phyloP scores from a whole-genome alignment of 2,888 invertebrate genomes.

The Ichneumoninae sp. region DNA sequence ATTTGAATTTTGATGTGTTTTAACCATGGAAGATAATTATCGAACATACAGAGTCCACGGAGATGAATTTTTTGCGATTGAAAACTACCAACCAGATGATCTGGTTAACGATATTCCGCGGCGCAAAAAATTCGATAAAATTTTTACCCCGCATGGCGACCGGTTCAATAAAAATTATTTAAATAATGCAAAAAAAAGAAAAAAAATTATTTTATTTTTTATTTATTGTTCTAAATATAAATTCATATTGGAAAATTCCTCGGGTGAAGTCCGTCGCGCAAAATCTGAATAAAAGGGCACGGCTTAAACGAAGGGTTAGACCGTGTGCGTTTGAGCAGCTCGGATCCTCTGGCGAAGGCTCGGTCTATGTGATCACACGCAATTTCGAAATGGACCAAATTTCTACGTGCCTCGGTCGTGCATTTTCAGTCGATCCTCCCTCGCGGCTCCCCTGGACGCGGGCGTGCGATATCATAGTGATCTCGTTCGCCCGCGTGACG shows the following conservation, averaged over 20 bases:
- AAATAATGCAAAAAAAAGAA: not conserved
- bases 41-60: not conserved
- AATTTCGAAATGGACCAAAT: constrained; percentile 57
- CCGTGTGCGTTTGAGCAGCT: not conserved
- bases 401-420: constrained; percentile 27
- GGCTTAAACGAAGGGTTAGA: not conserved
- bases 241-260: constrained; percentile 11
- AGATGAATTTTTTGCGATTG: not conserved
- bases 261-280: not conserved
- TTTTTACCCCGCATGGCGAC: not conserved
- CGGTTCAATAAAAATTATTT: not conserved
- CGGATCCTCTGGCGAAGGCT: not conserved
- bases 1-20: not conserved
- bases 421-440: constrained; percentile 32
- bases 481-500: constrained; percentile 28
- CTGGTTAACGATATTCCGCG: not conserved
- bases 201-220: not conserved
- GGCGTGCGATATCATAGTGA: constrained; percentile 43
- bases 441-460: not conserved
- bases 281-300: constrained; percentile 45
- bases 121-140: no score
- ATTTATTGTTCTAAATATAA: constrained; percentile 1
- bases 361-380: constrained; percentile 45
- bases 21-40: not conserved
- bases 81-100: not conserved